Percentiles rank a stretch among this genome's conserved stretches.
phyloP scores from a whole-genome alignment of 1,140 invertebrate genomes.

The Habropoda laboriosa region DNA sequence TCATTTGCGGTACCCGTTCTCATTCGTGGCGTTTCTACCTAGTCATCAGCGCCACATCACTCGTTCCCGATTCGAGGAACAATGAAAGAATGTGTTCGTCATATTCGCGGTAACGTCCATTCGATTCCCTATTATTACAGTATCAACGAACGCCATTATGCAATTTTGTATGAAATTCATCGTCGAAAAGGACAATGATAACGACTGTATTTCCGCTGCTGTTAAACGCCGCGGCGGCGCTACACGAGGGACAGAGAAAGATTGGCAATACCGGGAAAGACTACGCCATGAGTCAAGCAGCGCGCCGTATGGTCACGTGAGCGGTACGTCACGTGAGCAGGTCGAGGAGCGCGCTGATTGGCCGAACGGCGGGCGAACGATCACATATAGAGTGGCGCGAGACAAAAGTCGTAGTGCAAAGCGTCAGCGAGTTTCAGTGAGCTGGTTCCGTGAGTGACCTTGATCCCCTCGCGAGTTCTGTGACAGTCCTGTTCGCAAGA shows the following conservation, averaged over 20 bases:
- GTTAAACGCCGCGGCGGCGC: neutral
- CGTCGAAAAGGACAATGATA: neutral
- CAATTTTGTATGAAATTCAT: neutral
- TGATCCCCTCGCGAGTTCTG: constrained; percentile 64
- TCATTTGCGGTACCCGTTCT: neutral
- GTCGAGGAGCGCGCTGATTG: constrained; percentile 7
- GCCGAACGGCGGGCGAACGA: constrained; percentile 16
- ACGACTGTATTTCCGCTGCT: neutral
- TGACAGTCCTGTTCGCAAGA: constrained; percentile 54
- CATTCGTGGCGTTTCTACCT: neutral
- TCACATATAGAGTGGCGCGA: constrained; percentile 53
- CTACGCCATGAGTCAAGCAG: constrained; percentile 36
- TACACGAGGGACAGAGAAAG: neutral
- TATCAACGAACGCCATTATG: neutral
- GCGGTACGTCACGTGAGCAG: constrained; percentile 5
- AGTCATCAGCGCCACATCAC: neutral
- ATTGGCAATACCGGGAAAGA: constrained; percentile 37
- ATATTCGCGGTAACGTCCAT: neutral
- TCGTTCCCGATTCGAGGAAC: neutral
- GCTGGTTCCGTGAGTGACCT: constrained; percentile 66
- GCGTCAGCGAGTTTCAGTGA: constrained; percentile 50
- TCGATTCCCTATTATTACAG: neutral
- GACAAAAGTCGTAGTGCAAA: constrained; percentile 52
- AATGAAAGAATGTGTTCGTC: neutral
- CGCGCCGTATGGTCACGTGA: constrained; percentile 42